These are phyloP conservation scores for Otus scops DNA, from an alignment of 2,797 vertebrate genomes.

Conservation along the genomic window DNA sequence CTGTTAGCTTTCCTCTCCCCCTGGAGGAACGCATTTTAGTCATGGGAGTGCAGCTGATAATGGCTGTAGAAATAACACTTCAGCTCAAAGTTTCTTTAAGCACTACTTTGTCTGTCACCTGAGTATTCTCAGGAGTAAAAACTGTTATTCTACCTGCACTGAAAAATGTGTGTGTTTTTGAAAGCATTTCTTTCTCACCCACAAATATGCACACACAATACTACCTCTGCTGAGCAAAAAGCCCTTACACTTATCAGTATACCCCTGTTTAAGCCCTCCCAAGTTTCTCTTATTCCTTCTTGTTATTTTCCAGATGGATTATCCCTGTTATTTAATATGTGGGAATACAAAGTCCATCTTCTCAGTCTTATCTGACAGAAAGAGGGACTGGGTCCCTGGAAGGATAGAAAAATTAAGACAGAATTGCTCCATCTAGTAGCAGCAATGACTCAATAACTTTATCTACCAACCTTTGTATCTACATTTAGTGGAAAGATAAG, in stretches of 20 bases:
- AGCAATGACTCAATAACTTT: neutral
- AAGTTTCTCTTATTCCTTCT: neutral
- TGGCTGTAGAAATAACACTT: conserved; percentile 65
- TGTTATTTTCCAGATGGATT: neutral
- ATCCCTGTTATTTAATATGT: neutral
- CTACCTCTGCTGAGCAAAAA: neutral
- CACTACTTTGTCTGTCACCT: conserved; percentile 58
- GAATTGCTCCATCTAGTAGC: neutral
- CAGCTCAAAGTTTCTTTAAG: conserved; percentile 62
- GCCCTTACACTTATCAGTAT: neutral
- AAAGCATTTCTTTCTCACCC: conserved; percentile 21
- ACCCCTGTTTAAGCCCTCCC: neutral
- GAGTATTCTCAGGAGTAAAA: conserved; percentile 59
- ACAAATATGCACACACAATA: conserved; percentile 43
- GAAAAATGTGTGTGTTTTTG: conserved; percentile 52
- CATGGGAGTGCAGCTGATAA: conserved; percentile 55
- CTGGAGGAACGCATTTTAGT: conserved; percentile 57
- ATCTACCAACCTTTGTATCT: neutral
- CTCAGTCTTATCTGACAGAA: neutral
- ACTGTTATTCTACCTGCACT: conserved; percentile 56
- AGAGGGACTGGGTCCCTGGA: neutral
- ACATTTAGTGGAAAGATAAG: neutral
- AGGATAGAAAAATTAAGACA: neutral
- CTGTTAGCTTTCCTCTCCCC: conserved; percentile 24
- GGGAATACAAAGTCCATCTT: neutral